These are phyloP conservation scores for Drosophila auraria DNA, from an alignment of 1,140 invertebrate species.

Conservation along the genomic window DNA sequence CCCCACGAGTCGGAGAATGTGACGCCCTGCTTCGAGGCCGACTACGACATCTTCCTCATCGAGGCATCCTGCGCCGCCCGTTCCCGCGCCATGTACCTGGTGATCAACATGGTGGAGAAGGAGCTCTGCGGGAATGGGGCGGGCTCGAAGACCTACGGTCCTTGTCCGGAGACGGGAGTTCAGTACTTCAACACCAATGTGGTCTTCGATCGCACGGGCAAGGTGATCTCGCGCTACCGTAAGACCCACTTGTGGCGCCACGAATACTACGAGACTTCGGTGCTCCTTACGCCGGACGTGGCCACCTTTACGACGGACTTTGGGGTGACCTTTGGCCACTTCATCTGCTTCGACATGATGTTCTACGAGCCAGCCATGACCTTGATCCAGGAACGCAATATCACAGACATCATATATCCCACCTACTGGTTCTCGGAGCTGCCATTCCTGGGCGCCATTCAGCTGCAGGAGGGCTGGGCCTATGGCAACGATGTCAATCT, in stretches of 20 bases:
- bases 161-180: conserved; percentile 49
- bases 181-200: conserved; percentile 89
- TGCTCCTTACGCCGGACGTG: conserved; percentile 76
- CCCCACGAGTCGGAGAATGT: conserved; percentile 51
- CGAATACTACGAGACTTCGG: conserved; percentile 37
- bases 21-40: conserved; percentile 65
- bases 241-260: conserved; percentile 89
- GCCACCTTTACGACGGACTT: conserved; percentile 88
- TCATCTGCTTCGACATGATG: conserved; percentile 92
- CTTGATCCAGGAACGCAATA: conserved; percentile 60
- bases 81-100: conserved; percentile 58
- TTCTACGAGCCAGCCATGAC: conserved; percentile 87
- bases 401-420: conserved; percentile 90
- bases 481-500: conserved; percentile 86
- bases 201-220: conserved; percentile 88
- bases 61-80: conserved; percentile 70
- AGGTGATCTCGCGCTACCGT: conserved; percentile 88
- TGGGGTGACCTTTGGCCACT: conserved; percentile 89
- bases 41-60: conserved; percentile 72
- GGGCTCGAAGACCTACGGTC: conserved; percentile 20
- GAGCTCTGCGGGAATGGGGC: conserved; percentile 47
- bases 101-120: conserved; percentile 75
- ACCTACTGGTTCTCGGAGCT: conserved; percentile 91
- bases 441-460: conserved; percentile 88
- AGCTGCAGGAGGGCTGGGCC: conserved; percentile 86